Base-by-base conservation (phyloP, 2,888 invertebrate genomes). In the Rapana venosa region DNA sequence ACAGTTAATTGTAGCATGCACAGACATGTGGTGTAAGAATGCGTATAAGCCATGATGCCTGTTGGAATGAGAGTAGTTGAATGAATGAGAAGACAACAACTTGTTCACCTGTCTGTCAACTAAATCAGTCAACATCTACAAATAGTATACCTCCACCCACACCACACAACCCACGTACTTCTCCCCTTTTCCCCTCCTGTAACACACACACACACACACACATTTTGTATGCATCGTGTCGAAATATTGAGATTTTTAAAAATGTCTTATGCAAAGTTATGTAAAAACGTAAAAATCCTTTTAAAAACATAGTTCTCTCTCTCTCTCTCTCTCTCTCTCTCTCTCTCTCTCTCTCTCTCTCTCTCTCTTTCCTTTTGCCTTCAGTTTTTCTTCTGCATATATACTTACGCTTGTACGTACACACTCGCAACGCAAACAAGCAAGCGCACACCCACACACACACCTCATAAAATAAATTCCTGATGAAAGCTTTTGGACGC, bases 311-410 rank as follows among this genome's bases (percentile, higher is more conserved):
- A 17, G 17, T n/a, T 77, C n/a, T 77, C 77, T 77, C 77, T 77
- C n/a, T 36, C 81, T 35, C 81, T 81, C 36, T 81, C 22, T 35
- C 36, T 35, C 81, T 81, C 35, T 35, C 81, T 79, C 79, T 32
- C 81, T 36, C 81, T 81, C 36, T 81, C 36, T 32, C 79, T 79
- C 35, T 79, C 79, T 32, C 36, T 81, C 35, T 81, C 35, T n/a
- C 32, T 36, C 81, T 36, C 20, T 32, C 20, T 81, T 35, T 35
- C 36, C 81, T 81, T 22, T 17, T 35, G 1, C 36, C 15, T 22
- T 35, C 36, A 74, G 6, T 22, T 15, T 36, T 22, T 35, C 81
- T n/a, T 32, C 4, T 15, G 17, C 36, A 36, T 15, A 32, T 15
- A 81, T 35, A 35, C 81, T 0, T 35, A 36, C 81, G 17, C 32